Evolutionary conservation across 2,888 invertebrate genomes (phyloP).

Genomic region (Campoplex capitator): DNA sequence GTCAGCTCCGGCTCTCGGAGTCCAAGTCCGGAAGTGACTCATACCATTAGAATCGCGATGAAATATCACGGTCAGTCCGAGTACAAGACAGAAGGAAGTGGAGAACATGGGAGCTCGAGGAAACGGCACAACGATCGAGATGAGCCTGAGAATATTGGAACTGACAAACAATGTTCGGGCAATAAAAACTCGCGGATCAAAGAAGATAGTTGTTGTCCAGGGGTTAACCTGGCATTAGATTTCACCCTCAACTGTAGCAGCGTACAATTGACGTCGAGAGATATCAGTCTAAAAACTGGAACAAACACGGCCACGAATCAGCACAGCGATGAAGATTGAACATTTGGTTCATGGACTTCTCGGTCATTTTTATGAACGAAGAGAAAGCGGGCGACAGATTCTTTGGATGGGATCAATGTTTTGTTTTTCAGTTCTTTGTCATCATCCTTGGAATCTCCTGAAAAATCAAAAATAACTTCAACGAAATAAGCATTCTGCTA

Average conservation of each 20-base stretch:
- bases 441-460: neutral
- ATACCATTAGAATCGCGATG: conserved; percentile 81
- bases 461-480: too few species aligned
- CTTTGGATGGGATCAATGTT: neutral
- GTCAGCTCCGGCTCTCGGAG: conserved; percentile 71
- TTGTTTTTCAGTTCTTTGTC: neutral
- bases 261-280: conserved; percentile 79
- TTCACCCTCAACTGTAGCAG: conserved; percentile 81
- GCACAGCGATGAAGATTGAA: conserved; percentile 44
- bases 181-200: conserved; percentile 52
- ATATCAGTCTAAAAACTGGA: conserved; percentile 73
- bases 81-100: conserved; percentile 51
- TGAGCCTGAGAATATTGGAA: conserved; percentile 42
- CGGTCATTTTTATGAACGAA: neutral
- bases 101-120: conserved; percentile 57
- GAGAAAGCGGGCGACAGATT: neutral
- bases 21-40: conserved; percentile 81
- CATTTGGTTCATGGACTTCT: neutral
- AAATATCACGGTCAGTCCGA: conserved; percentile 76
- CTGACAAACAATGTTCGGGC: conserved; percentile 35
- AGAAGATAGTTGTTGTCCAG: conserved; percentile 73
- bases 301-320: conserved; percentile 60
- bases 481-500: neutral
- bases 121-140: conserved; percentile 47
- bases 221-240: conserved; percentile 79